phyloP scores from a whole-genome alignment of 30 jellyfish, hydroid and myxozoan genomes.

The Aurelia sp. region DNA sequence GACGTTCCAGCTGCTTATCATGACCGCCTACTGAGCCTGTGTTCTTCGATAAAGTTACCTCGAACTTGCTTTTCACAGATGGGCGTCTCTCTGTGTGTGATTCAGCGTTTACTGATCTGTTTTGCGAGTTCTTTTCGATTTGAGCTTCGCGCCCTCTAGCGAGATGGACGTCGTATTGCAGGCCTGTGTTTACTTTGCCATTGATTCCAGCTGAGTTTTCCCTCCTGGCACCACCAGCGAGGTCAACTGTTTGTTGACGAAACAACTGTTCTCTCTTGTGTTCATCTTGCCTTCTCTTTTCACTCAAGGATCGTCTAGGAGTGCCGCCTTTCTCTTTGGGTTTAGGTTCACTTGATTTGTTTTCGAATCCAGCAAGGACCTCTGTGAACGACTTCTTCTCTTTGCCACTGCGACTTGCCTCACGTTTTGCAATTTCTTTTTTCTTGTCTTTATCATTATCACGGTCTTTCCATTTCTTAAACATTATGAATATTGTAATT shows the following conservation, averaged over 20 bases:
- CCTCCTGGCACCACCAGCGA: slow-evolving; percentile 7
- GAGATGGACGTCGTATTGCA: neutral
- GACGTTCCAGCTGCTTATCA: slow-evolving; percentile 22
- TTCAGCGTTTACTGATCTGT: neutral
- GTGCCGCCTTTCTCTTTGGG: slow-evolving; percentile 22
- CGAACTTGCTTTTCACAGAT: slow-evolving; percentile 36
- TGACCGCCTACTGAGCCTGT: slow-evolving; percentile 15
- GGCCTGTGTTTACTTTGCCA: slow-evolving; percentile 54
- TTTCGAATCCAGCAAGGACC: slow-evolving; percentile 75
- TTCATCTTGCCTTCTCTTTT: slow-evolving; percentile 61
- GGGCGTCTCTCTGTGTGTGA: slow-evolving; percentile 1
- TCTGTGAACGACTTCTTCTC: slow-evolving; percentile 76
- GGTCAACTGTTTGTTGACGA: slow-evolving; percentile 64
- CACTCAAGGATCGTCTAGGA: slow-evolving; percentile 60
- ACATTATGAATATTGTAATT: slow-evolving; percentile 34
- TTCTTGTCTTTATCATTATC: slow-evolving; percentile 71
- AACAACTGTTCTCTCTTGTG: slow-evolving; percentile 44
- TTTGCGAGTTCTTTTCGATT: neutral
- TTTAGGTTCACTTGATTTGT: slow-evolving; percentile 7
- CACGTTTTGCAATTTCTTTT: slow-evolving; percentile 53
- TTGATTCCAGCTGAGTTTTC: slow-evolving; percentile 47
- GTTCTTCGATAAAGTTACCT: slow-evolving; percentile 38
- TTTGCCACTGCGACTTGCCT: slow-evolving; percentile 45
- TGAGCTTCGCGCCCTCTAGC: neutral
- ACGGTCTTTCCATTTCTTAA: slow-evolving; percentile 74